These are phyloP conservation scores for Mobula hypostoma DNA, from an alignment of 2,113 vertebrate genomes.

Conservation along the genomic window DNA sequence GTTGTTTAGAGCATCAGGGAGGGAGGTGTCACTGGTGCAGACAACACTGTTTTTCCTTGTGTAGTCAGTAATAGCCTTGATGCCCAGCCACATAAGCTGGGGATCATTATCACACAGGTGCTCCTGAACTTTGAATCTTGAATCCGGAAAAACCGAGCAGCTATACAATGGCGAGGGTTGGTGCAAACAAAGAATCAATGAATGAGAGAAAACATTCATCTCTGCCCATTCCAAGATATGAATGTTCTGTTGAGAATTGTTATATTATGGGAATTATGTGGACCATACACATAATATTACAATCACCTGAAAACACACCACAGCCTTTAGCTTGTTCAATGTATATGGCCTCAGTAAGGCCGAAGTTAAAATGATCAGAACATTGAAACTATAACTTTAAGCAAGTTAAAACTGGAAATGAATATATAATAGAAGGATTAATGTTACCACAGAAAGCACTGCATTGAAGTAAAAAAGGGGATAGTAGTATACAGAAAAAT, in stretches of 20 bases:
- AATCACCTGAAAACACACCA: background rate
- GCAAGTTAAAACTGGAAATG: background rate
- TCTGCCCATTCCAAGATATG: background rate
- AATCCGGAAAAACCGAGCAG: background rate
- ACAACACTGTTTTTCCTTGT: no score
- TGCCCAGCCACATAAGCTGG: no score
- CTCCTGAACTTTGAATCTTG: no score
- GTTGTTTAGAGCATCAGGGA: no score
- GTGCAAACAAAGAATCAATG: background rate
- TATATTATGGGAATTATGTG: background rate
- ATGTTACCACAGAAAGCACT: background rate
- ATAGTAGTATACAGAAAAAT: background rate
- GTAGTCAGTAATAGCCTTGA: no score
- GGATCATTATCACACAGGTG: no score
- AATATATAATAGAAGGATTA: background rate
- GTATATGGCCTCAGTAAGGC: background rate
- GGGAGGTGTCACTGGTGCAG: no score
- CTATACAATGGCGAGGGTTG: background rate
- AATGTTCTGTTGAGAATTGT: background rate
- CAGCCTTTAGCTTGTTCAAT: background rate
- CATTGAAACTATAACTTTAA: background rate
- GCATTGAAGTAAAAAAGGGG: background rate
- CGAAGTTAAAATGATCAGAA: background rate
- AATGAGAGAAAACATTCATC: background rate
- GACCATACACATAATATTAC: background rate